Base-by-base conservation (phyloP, 2,113 vertebrate genomes). In the Scophthalmus maximus region DNA sequence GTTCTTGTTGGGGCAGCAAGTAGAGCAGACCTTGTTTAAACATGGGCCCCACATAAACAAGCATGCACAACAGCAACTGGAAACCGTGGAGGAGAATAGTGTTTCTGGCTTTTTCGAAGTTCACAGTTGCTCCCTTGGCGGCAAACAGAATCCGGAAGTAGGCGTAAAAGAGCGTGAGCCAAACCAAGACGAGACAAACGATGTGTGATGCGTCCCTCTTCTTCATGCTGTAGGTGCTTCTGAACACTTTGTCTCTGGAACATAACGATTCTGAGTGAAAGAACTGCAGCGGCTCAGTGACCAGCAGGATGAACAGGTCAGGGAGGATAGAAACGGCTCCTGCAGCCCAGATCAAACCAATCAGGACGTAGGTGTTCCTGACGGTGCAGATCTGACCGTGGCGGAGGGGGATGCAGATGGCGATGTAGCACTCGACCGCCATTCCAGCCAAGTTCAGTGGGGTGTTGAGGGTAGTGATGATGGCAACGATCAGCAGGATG, bases 41-140 rank as follows among this genome's bases (percentile, higher is more conserved):
- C 23, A 81, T 26, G 4, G 78, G 63, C 2, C 42, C 58, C 2
- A 89, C 46, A 2, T 89, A 93, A 2, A 40, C 83, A 1, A 91
- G 61, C 89, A 92, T 92, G 36, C 87, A 90, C 17, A 93, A 34
- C 4, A 91, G 18, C 40, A 93, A 50, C 85, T 93, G 92, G 1
- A 87, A 83, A 0, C 77, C 87, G 1, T 93, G 92, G 0, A 91
- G 88, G 6, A 93, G 57, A 8, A 92, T 84, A 0, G 92, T 93
- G 68, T 90, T 91, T 9, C 81, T 58, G 20, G 92, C 91, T 55
- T 92, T 93, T 17, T 30, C 79, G 1, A 60, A 46, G 10, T 87
- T 76, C 1, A 4, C 20, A 0, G 47, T 74, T 0, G 72, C 75
- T 2, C 63, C 62, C 27, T 82, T 79, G 18, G 86, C 89, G 1